phyloP scores from a whole-genome alignment of 2,797 vertebrate species.

The Glossophaga mutica region DNA sequence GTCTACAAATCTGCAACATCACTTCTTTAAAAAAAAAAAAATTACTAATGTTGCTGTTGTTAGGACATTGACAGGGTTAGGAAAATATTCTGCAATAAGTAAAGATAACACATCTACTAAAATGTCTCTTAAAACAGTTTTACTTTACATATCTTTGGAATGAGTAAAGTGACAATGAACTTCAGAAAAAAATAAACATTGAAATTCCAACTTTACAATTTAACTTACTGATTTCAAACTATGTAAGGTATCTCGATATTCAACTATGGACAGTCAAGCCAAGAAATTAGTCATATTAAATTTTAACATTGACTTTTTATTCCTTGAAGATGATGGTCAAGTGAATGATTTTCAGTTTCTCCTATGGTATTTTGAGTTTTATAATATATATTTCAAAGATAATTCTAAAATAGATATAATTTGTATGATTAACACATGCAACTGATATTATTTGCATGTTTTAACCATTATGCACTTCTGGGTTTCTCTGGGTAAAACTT shows the following conservation, averaged over 20 bases:
- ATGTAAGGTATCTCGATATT: background rate
- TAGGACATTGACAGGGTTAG: background rate
- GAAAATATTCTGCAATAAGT: background rate
- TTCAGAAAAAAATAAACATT: background rate
- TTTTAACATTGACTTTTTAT: background rate
- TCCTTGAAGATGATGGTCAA: background rate
- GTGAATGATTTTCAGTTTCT: background rate
- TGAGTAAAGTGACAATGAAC: background rate
- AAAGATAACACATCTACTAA: background rate
- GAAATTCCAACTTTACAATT: background rate
- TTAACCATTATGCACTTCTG: background rate
- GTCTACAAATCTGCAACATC: background rate
- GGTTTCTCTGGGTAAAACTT: background rate
- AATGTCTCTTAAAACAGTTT: background rate
- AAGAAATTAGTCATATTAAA: background rate
- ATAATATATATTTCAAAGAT: background rate
- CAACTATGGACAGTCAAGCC: background rate
- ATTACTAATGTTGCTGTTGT: background rate
- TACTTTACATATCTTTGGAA: background rate
- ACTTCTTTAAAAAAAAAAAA: background rate
- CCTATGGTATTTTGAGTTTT: background rate
- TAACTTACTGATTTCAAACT: background rate
- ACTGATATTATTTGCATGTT: background rate
- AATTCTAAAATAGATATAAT: background rate
- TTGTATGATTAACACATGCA: conserved; percentile 9